Evolutionary conservation across 2,888 invertebrate species (phyloP), one percentile per base, ranked within the genome.

Genomic region (Aspidiotus destructor): DNA sequence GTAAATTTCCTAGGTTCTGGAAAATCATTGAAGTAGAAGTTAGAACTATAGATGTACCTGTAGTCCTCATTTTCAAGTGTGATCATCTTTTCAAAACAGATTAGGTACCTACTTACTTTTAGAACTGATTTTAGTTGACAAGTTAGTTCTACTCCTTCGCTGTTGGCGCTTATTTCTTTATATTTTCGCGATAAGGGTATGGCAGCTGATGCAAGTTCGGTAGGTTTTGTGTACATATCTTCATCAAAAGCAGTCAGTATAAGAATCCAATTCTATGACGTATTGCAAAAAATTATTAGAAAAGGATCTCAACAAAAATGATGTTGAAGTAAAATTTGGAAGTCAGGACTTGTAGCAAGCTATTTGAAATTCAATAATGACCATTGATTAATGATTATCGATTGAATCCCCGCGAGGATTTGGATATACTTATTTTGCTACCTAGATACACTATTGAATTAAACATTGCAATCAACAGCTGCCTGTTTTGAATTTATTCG

Each of bases 161-260:
- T 41, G n/a, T 62, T 15, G 8, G 17, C n/a, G 8, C 16, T 44
- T 41, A 69, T 62, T 57, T 69, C 62, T 57, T 69, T 69, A 62
- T 57, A 62, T 40, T 62, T 57, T 13, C 17, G 62, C 55, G 69
- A 55, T 48, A 69, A 40, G 1, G 62, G 40, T 41, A 69, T 62
- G 8, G 28, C 44, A 48, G 57, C 16, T 17, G 69, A 62, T n/a
- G 69, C 69, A 28, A 69, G 40, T 42, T 69, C 69, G 16, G 57
- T 55, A 7, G 69, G 69, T 62, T 69, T 55, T n/a, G 69, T 69
- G 28, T 69, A 69, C 41, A 69, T 62, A 40, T 69, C 69, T 54
- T 62, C 62, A 57, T 62, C 62, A 62, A 54, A 69, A 3, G 62
- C 69, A 40, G 44, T 62, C 10, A 69, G 15, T 13, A 41, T 41